Conservation (phyloP, 2,888 invertebrate species). For the Agonopterix alstromeriana region DNA sequence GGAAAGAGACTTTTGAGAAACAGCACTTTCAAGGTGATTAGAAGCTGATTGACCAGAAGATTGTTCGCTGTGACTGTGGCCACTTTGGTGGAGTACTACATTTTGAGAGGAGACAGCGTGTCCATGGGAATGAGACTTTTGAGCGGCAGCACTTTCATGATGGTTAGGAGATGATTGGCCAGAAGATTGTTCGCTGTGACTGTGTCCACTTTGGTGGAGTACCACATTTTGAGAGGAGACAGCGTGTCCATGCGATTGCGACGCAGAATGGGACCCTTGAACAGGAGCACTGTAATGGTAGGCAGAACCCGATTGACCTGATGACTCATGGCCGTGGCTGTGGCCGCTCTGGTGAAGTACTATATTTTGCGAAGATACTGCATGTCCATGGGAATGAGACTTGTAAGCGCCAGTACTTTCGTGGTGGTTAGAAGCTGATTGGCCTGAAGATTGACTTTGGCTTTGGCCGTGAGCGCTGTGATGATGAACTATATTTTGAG, state of each 20-base stretch:
- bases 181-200: not conserved
- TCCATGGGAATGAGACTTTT: not conserved
- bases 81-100: not conserved
- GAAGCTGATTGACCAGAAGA: not conserved
- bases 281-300: not conserved
- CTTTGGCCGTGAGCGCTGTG: not conserved
- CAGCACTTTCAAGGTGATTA: not conserved
- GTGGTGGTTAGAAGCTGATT: no score
- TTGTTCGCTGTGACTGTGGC: not conserved
- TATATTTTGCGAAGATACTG: slow-evolving; percentile 21
- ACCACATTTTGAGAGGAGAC: not conserved
- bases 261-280: not conserved
- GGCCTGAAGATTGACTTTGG: no score
- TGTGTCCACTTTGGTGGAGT: not conserved
- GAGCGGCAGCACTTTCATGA: not conserved
- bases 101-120: not conserved
- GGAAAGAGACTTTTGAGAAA: not conserved
- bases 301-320: not conserved
- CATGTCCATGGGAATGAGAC: slow-evolving; percentile 3
- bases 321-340: not conserved
- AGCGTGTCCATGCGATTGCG: not conserved
- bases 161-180: not conserved
- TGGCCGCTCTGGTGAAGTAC: slow-evolving; percentile 13
- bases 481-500: slow-evolving; percentile 23
- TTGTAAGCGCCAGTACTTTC: slow-evolving; percentile 12